Base-by-base conservation (phyloP, 2,888 invertebrate species). In the Pasiphila rectangulata region DNA sequence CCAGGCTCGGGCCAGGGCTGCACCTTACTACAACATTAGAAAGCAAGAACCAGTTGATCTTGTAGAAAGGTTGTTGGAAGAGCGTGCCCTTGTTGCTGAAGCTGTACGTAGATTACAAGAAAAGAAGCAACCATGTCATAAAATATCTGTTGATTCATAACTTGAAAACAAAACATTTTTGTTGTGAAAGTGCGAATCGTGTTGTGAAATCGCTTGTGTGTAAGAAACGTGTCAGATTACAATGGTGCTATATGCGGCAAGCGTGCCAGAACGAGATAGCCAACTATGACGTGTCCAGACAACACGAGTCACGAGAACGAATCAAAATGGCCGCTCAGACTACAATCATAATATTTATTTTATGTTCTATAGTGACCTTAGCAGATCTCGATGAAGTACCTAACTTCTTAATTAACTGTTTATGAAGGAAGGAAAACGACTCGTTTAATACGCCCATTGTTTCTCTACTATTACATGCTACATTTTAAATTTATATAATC, bases 311-410 rank as follows among this genome's bases (percentile, higher is more conserved):
- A 88, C 88, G 86, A 86, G 86, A 85, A 75, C 80, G 70, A 83
- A 76, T 77, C 86, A 88, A 88, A 87, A 88, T 88, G 88, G 88
- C 88, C 80, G 87, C 84, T 75, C 70, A 72, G 76, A 79, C 78
- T 83, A 86, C 85, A 86, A 86, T 87, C 88, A 88, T 88, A 88
- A 88, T 88, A 88, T 88, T 88, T 87, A 87, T 88, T 84, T 73
- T 83, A 84, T 83, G 77, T 81, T 82, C 74, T 72, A 82, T 81
- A 79, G 81, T 88, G 85, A 88, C 88, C 88, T 85, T 88, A 83
- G 76, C 81, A 79, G 83, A 81, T 81, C 83, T 83, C 78, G 82
- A 81, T 83, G 84, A 86, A 83, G 85, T 85, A 85, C 83, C 9
- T 32, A 17, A 17, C 17, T 19, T 17, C 32, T 10, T 9, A 9